Conservation (phyloP, 1,140 invertebrate genomes). For the Drosophila prosaltans region DNA sequence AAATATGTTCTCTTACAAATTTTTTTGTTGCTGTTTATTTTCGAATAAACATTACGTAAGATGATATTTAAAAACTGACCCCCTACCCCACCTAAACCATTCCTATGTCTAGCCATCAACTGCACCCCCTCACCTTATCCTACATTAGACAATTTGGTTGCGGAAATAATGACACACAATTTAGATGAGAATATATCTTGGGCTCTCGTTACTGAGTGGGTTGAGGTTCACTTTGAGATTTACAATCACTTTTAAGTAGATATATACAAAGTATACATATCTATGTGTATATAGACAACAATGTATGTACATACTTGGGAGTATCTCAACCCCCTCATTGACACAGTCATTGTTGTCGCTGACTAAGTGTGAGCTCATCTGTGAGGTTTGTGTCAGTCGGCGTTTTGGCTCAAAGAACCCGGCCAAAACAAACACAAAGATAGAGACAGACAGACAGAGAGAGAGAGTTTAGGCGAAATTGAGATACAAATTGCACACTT, state of each 20-base stretch:
- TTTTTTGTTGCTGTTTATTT: neutral
- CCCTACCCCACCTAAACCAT: too few relatives aligned
- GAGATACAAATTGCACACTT: neutral
- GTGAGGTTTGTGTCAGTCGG: neutral
- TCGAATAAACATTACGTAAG: constrained; percentile 68
- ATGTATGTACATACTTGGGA: too few relatives aligned
- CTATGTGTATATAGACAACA: neutral
- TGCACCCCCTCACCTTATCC: neutral
- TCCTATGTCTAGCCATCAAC: too few relatives aligned
- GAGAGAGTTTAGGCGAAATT: neutral
- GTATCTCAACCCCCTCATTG: neutral
- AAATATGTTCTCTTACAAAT: neutral
- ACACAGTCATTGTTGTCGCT: constrained; percentile 28
- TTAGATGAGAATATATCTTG: constrained; percentile 28
- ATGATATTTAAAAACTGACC: constrained; percentile 40
- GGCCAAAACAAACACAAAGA: constrained; percentile 6
- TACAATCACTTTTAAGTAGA: constrained; percentile 22
- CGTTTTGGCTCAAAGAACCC: constrained; percentile 16
- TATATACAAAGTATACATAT: neutral
- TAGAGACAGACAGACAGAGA: neutral
- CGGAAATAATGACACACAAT: constrained; percentile 69
- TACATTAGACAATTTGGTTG: neutral
- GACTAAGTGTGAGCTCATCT: constrained; percentile 63
- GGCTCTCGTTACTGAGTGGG: constrained; percentile 4
- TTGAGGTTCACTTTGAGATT: neutral